Evolutionary conservation across 2,888 invertebrate species (phyloP), one percentile per base, ranked within the genome.

Genomic region (Poecilobothrus nobilitatus): DNA sequence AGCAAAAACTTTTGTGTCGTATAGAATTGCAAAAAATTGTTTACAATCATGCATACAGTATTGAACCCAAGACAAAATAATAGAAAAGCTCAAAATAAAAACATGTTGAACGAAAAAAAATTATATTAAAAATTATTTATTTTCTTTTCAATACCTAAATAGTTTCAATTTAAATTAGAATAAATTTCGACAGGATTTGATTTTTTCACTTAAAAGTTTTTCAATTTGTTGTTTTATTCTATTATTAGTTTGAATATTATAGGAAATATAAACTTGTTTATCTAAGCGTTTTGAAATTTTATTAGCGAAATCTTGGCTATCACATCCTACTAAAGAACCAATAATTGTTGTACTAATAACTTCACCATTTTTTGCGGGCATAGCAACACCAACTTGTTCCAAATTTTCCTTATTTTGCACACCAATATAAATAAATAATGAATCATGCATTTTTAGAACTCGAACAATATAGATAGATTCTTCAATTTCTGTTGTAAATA

Each of bases 211-310:
- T 15, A 84, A 72, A 69, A 78, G 74, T 73, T 82, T 79, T 73
- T 84, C 83, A 61, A 84, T 71, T 44, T 76, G 65, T 5, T 80
- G 78, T 63, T 78, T 71, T 15, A 77, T 72, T 65, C 77, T 73
- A 71, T 76, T 76, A 74, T 82, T 81, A 8, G 77, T 73, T 41
- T 78, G 76, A 8, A 84, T 68, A 75, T 85, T 85, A 71, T 80
- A 83, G 76, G 84, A 85, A n/a, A 85, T 74, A 74, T 79, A 84
- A 15, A 84, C 81, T 67, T 80, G 80, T 73, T 84, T 84, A 6
- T 79, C 76, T 18, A 83, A 73, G 70, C 78, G 81, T 71, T 80
- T 82, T 0, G 82, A 75, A 27, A 84, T 71, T 72, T 80, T 80
- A 68, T 71, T 72, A 1, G 81, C 78, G 34, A 82, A 71, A 69